Conservation (phyloP, 2,888 invertebrate genomes). For the Apamea epomidion region DNA sequence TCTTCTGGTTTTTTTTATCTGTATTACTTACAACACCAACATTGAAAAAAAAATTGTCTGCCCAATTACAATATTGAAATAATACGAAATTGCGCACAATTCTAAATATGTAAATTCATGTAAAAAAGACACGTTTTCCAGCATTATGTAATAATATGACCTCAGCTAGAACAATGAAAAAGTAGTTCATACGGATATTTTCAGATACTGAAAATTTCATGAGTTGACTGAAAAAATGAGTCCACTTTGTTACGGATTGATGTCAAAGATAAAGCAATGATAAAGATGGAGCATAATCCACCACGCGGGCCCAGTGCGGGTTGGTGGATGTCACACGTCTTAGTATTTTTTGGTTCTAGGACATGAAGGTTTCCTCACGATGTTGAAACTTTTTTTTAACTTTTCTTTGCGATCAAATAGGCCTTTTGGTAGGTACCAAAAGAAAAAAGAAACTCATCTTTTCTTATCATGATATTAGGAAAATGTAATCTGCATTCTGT, state of each 20-base stretch:
- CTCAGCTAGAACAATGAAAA: conserved; percentile 34
- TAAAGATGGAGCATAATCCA: neutral
- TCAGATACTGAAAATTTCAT: conserved; percentile 37
- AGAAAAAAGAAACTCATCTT: no score
- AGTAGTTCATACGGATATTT: conserved; percentile 30
- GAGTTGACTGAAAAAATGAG: conserved; percentile 27
- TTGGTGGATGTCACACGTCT: neutral
- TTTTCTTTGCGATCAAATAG: no score
- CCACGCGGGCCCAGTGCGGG: neutral
- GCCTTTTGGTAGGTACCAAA: no score
- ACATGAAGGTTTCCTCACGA: neutral
- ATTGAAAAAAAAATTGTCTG: conserved; percentile 12
- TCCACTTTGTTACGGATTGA: neutral
- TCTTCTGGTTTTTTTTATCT: neutral
- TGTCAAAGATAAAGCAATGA: no score
- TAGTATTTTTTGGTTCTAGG: neutral
- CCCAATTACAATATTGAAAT: conserved; percentile 27
- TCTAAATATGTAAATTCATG: conserved; percentile 11
- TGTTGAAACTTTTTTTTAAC: no score
- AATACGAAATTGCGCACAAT: conserved; percentile 36
- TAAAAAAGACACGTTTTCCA: conserved; percentile 21
- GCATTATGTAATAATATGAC: conserved; percentile 45
- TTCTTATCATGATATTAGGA: no score
- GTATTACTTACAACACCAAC: neutral
- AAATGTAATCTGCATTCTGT: no score